Evolutionary conservation across 2,888 invertebrate species (phyloP), one percentile per base, ranked within the genome.

Genomic region (Neoascia interrupta): DNA sequence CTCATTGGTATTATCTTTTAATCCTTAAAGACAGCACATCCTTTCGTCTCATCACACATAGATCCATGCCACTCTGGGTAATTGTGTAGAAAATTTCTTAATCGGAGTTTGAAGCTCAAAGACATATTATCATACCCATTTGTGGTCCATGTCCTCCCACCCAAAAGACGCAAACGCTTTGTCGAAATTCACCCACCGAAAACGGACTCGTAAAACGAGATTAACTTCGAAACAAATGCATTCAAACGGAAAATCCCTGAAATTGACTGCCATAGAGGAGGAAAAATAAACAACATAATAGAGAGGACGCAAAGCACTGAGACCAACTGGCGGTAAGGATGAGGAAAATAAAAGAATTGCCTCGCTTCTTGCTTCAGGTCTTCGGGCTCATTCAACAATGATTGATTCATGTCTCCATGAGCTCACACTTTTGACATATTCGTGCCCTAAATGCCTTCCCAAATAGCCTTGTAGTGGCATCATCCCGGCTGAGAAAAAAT

Each of bases 41-140:
- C 13, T 1, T 2, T 18, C 13, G 6, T 13, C 5, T 3, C 23
- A 39, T 13, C 5, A 6, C 13, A 3, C 41, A 8, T 0, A 21
- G 21, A 58, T 31, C 11, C 31, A 19, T 15, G 19, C 43, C 6
- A n/a, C 31, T 5, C 19, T 5, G 19, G 31, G 23, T 66, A 58
- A 68, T 66, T 58, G 43, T 51, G 58, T 16, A 21, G 53, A 68
- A 74, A 74, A 66, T 54, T 16, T 26, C 53, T 74, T 34, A 47
- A 47, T 60, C 31, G 60, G 16, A 43, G 60, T 45, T 66, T 51
- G 11, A 36, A 53, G 28, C 58, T 23, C 58, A 66, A 58, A 28
- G 56, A 64, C 36, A 45, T 51, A 53, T 66, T 51, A 66, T 58
- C 66, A 37, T 41, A 53, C 37, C 49, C 26, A 56, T 64, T 51